Percentiles rank a stretch among this genome's conserved stretches.
phyloP scores from a whole-genome alignment of 2,888 invertebrate species.

The Eupelmus urozonus region DNA sequence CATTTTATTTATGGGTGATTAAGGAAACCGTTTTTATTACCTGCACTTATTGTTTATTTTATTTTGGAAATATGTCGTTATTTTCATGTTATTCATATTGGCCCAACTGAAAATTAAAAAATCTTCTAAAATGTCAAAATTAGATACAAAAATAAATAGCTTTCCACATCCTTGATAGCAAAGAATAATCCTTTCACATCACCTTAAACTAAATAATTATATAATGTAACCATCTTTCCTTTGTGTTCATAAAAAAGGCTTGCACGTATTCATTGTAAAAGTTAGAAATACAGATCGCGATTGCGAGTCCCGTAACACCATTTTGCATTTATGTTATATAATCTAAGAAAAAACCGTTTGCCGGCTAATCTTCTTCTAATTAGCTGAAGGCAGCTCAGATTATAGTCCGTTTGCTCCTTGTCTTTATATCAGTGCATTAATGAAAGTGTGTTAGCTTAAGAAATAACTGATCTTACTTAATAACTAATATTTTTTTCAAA shows the following conservation, averaged over 20 bases:
- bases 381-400: not conserved
- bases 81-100: too few relatives aligned
- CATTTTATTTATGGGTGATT: too few relatives aligned
- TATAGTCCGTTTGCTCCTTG: not conserved
- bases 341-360: constrained; percentile 12
- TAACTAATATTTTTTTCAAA: not conserved
- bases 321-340: constrained; percentile 34
- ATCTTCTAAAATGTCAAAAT: too few relatives aligned
- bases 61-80: too few relatives aligned
- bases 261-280: constrained; percentile 10
- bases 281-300: constrained; percentile 29
- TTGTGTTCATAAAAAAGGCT: not conserved
- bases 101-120: too few relatives aligned
- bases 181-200: too few relatives aligned
- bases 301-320: constrained; percentile 27
- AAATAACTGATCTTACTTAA: not conserved
- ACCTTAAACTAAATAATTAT: too few relatives aligned
- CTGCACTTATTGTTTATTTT: too few relatives aligned
- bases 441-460: not conserved
- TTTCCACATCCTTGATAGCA: too few relatives aligned
- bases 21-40: too few relatives aligned
- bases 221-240: not conserved
- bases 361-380: constrained; percentile 33
- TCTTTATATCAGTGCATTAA: not conserved
- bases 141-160: too few relatives aligned